These are phyloP conservation scores for Plutomurus gul DNA, from an alignment of 1,140 invertebrate genomes.

Conservation along the genomic window DNA sequence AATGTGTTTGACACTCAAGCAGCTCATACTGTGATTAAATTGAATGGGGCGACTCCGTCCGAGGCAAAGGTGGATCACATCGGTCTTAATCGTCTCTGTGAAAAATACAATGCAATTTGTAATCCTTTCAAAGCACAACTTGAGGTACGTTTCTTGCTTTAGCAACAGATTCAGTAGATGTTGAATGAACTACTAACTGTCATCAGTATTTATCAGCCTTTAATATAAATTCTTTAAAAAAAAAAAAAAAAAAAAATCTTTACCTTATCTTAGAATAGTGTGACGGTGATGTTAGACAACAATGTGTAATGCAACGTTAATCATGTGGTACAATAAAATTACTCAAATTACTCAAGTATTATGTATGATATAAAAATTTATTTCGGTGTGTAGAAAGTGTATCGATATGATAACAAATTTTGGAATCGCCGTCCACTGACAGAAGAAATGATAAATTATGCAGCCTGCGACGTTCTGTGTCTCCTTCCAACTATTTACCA, in stretches of 20 bases:
- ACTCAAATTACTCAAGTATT: no score
- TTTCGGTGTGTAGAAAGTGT: slow-evolving; percentile 68
- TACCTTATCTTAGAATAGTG: no score
- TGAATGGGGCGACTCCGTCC: slow-evolving; percentile 81
- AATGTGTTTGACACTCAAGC: slow-evolving; percentile 97
- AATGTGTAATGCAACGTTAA: no score
- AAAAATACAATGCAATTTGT: slow-evolving; percentile 78
- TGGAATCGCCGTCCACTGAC: slow-evolving; percentile 87
- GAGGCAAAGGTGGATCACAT: slow-evolving; percentile 93
- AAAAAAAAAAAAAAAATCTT: no score
- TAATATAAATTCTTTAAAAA: no score
- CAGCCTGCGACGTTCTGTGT: slow-evolving; percentile 83
- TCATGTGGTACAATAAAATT: no score
- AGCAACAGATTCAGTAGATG: no score
- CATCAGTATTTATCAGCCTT: no score
- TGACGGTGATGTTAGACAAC: no score
- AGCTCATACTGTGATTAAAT: slow-evolving; percentile 87
- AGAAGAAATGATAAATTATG: slow-evolving; percentile 89
- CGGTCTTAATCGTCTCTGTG: slow-evolving; percentile 84
- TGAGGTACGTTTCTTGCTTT: slow-evolving; percentile 64
- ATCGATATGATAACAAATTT: slow-evolving; percentile 83
- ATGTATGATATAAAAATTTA: no score
- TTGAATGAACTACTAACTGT: no score
- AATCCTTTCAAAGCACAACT: slow-evolving; percentile 88
- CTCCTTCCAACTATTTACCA: slow-evolving; percentile 83